These are phyloP conservation scores for Helicoverpa assulta DNA, from an alignment of 2,888 invertebrate genomes.

Conservation along the genomic window DNA sequence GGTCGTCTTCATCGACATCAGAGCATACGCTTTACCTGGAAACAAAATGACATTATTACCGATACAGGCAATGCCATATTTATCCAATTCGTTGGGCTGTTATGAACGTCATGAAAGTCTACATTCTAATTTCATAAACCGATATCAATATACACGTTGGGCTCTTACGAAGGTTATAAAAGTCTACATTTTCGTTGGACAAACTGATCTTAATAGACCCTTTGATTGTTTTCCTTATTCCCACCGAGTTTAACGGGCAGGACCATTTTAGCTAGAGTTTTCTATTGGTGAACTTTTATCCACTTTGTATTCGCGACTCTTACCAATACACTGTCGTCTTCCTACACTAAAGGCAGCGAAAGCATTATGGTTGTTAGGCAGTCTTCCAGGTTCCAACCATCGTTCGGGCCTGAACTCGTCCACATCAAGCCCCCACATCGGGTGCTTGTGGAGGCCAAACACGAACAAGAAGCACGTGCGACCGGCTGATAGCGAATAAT, in stretches of 20 bases:
- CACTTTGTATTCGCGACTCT: not conserved
- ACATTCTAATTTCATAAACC: too few relatives aligned
- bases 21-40: conserved; percentile 79
- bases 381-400: conserved; percentile 71
- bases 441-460: conserved; percentile 75
- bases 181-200: too few relatives aligned
- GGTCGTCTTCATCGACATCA: conserved; percentile 80
- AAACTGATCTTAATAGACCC: too few relatives aligned
- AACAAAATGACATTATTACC: not conserved
- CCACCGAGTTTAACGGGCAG: too few relatives aligned
- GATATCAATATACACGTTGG: too few relatives aligned
- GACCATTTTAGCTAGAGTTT: too few relatives aligned
- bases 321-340: conserved; percentile 77
- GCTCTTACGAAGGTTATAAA: too few relatives aligned
- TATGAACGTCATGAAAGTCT: too few relatives aligned
- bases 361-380: conserved; percentile 72
- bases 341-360: conserved; percentile 78
- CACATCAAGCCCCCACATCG: conserved; percentile 75
- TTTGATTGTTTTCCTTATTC: too few relatives aligned
- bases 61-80: too few relatives aligned
- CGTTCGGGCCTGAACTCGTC: conserved; percentile 77
- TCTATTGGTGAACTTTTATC: not conserved
- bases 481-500: conserved; percentile 74
- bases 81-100: too few relatives aligned
- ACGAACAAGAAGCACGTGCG: conserved; percentile 72